Conservation (phyloP, 1,140 invertebrate species). For the Pygmarrhopalites habei region DNA sequence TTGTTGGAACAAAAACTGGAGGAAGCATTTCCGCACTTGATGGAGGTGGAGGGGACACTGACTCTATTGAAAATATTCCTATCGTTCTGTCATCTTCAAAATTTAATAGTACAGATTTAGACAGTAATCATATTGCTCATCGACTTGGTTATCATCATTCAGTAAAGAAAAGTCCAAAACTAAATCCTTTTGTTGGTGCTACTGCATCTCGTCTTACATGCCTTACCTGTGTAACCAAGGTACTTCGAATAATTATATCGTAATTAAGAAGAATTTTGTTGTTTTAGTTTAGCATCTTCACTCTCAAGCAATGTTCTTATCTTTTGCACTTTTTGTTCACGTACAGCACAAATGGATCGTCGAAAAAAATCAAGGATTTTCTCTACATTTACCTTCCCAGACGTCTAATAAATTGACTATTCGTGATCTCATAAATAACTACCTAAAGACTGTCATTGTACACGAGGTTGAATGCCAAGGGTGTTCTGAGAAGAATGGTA, state of each 20-base stretch:
- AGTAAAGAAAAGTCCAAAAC: neutral
- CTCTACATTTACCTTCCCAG: constrained; percentile 29
- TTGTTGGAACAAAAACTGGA: no score
- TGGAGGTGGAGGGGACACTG: neutral
- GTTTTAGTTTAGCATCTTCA: neutral
- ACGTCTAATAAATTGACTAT: constrained; percentile 51
- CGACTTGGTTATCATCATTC: constrained; percentile 6
- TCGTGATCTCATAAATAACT: constrained; percentile 64
- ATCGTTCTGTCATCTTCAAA: neutral
- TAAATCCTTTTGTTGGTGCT: constrained; percentile 12
- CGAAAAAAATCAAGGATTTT: constrained; percentile 16
- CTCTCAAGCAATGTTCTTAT: no score
- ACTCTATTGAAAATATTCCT: neutral
- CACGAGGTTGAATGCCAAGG: constrained; percentile 72
- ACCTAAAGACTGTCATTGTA: constrained; percentile 74
- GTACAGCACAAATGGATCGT: constrained; percentile 12
- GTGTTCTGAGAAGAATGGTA: constrained; percentile 50
- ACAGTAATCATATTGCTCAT: neutral
- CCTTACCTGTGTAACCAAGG: constrained; percentile 14
- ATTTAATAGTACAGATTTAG: no score
- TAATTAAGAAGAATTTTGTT: neutral
- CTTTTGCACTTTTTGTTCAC: neutral
- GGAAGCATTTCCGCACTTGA: no score
- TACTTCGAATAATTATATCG: no score
- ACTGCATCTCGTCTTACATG: constrained; percentile 19